phyloP scores from a whole-genome alignment of 1,140 invertebrate species.

The Drosophila guanche region DNA sequence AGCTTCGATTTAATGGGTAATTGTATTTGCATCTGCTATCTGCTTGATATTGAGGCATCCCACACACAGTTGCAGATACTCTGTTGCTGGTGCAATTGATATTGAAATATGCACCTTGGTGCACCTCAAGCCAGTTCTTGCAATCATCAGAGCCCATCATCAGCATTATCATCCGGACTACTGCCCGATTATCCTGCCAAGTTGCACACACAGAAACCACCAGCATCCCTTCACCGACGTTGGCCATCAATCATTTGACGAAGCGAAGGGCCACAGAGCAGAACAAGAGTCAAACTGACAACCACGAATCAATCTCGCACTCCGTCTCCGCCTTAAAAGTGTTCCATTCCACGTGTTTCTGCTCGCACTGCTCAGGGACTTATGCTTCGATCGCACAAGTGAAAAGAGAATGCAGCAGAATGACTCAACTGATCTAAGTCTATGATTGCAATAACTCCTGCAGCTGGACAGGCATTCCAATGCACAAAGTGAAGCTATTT shows the following conservation, averaged over 20 bases:
- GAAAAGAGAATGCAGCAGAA: too few species aligned
- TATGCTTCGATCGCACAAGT: too few species aligned
- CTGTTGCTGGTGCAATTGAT: slow-evolving; percentile 12
- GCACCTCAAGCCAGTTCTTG: slow-evolving; percentile 39
- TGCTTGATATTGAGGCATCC: slow-evolving; percentile 22
- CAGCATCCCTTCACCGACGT: too few species aligned
- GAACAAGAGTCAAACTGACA: slow-evolving; percentile 4
- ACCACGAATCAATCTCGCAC: too few species aligned
- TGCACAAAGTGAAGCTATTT: too few species aligned
- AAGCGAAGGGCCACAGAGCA: slow-evolving; percentile 2
- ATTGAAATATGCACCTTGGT: slow-evolving; percentile 45
- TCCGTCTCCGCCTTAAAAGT: too few species aligned
- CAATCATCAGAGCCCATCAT: slow-evolving; percentile 1
- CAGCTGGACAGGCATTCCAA: too few species aligned
- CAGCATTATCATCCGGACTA: too few species aligned
- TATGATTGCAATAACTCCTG: too few species aligned
- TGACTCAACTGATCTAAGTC: too few species aligned
- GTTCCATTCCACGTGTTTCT: too few species aligned
- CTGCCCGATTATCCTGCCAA: slow-evolving; percentile 27
- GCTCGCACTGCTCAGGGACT: too few species aligned
- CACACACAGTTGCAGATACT: neutral
- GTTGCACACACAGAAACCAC: slow-evolving; percentile 3
- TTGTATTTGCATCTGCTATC: slow-evolving; percentile 45
- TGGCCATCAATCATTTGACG: slow-evolving; percentile 32
- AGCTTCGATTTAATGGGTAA: slow-evolving; percentile 59